phyloP scores from a whole-genome alignment of 2,113 vertebrate genomes.

The Tenebrosternarchus preto region DNA sequence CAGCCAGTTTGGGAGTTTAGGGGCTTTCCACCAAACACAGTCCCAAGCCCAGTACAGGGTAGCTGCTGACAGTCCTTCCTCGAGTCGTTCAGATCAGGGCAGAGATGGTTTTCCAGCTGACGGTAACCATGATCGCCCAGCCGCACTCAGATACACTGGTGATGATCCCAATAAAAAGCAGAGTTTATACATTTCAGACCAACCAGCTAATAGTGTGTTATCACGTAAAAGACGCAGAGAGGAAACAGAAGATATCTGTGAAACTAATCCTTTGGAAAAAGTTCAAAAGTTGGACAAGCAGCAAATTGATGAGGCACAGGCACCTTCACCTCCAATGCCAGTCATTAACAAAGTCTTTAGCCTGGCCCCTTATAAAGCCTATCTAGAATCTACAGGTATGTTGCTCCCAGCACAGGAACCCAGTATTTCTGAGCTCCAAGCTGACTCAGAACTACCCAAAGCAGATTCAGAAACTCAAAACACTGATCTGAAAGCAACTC shows the following conservation, averaged over 20 bases:
- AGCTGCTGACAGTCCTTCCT: neutral
- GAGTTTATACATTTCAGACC: slow-evolving; percentile 56
- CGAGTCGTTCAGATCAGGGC: slow-evolving; percentile 35
- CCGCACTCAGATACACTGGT: slow-evolving; percentile 18
- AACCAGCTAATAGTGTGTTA: slow-evolving; percentile 10
- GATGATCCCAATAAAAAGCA: slow-evolving; percentile 27
- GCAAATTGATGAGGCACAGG: neutral
- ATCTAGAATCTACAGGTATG: slow-evolving; percentile 68
- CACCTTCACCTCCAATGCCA: slow-evolving; percentile 85
- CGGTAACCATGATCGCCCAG: slow-evolving; percentile 26
- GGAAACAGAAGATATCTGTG: slow-evolving; percentile 54
- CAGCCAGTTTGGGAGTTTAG: slow-evolving; percentile 41
- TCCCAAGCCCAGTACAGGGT: slow-evolving; percentile 6
- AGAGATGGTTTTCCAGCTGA: slow-evolving; percentile 45
- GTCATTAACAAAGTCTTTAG: slow-evolving; percentile 93
- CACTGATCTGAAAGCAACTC: slow-evolving; percentile 33
- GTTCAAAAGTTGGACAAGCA: slow-evolving; percentile 46
- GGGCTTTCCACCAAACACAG: slow-evolving; percentile 62
- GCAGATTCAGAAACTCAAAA: slow-evolving; percentile 46
- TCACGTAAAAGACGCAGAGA: slow-evolving; percentile 55
- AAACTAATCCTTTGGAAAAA: slow-evolving; percentile 56
- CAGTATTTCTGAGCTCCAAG: slow-evolving; percentile 12
- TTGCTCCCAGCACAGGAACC: slow-evolving; percentile 40
- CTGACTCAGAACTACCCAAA: slow-evolving; percentile 49
- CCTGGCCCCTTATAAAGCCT: slow-evolving; percentile 83